Evolutionary conservation across 2,113 vertebrate genomes (phyloP).

Genomic region (Mastomys coucha): DNA sequence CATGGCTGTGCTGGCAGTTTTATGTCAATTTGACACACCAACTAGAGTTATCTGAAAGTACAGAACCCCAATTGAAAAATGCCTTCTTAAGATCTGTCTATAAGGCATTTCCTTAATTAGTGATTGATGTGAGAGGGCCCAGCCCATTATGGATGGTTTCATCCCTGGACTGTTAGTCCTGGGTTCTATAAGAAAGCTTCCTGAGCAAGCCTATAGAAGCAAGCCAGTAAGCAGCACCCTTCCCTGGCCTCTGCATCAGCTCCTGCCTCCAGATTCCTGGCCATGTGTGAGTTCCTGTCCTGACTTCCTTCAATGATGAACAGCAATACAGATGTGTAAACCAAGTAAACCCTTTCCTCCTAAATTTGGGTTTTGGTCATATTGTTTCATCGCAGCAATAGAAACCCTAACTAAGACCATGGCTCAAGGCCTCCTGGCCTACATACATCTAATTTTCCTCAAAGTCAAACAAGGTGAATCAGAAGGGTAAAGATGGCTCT

Average conservation of each 20-base stretch:
- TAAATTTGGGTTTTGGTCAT: neutral
- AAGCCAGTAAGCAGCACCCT: neutral
- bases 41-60: neutral
- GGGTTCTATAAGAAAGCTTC: neutral
- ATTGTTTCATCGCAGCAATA: neutral
- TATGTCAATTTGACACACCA: neutral
- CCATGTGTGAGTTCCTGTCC: neutral
- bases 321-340: neutral
- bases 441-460: neutral
- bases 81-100: neutral
- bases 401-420: neutral
- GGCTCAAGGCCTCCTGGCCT: neutral
- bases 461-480: neutral
- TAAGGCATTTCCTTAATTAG: neutral
- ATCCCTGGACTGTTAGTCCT: neutral
- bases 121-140: neutral
- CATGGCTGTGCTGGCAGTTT: neutral
- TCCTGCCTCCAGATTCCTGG: neutral
- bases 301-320: neutral
- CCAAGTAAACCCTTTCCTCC: neutral
- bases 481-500: neutral
- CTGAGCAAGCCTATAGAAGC: neutral
- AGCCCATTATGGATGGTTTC: neutral
- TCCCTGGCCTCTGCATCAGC: neutral
- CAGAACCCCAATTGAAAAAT: neutral